These are phyloP conservation scores for Polydrusus tereticollis DNA, from an alignment of 2,888 invertebrate genomes.

Conservation along the genomic window DNA sequence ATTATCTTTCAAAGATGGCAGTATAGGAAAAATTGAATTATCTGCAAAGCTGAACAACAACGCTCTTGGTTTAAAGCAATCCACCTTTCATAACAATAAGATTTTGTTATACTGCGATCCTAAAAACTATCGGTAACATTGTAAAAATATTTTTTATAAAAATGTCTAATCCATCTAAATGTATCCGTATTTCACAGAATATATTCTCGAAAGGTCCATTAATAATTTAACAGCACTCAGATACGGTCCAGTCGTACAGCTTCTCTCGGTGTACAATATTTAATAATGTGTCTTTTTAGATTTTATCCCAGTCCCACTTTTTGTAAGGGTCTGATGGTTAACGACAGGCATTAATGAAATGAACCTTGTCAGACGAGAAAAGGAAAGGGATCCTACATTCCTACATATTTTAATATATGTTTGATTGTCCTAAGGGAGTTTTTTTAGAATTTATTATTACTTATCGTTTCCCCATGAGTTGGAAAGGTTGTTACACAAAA, in stretches of 20 bases:
- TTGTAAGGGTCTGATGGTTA: constrained; percentile 27
- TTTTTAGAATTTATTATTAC: neutral
- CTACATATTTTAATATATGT: constrained; percentile 27
- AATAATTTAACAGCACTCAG: constrained; percentile 54
- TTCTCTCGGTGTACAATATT: constrained; percentile 51
- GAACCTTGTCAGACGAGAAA: constrained; percentile 34
- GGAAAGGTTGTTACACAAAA: neutral
- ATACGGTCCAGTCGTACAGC: constrained; percentile 52
- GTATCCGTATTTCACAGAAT: neutral
- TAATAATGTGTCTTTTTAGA: constrained; percentile 47
- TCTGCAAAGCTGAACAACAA: too few species aligned
- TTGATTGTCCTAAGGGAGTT: neutral
- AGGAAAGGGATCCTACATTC: constrained; percentile 11
- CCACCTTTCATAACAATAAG: too few species aligned
- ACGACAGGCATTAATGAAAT: constrained; percentile 37
- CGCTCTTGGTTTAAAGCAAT: too few species aligned
- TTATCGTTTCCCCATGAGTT: too few species aligned
- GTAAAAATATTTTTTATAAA: too few species aligned
- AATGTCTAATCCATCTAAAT: neutral
- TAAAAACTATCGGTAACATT: too few species aligned
- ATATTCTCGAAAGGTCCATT: constrained; percentile 21
- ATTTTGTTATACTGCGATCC: too few species aligned
- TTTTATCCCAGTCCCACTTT: constrained; percentile 32
- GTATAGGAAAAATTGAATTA: too few species aligned
- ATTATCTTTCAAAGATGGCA: too few species aligned